Base-by-base conservation (phyloP, 2,888 invertebrate genomes). In the Platypus cylindrus region DNA sequence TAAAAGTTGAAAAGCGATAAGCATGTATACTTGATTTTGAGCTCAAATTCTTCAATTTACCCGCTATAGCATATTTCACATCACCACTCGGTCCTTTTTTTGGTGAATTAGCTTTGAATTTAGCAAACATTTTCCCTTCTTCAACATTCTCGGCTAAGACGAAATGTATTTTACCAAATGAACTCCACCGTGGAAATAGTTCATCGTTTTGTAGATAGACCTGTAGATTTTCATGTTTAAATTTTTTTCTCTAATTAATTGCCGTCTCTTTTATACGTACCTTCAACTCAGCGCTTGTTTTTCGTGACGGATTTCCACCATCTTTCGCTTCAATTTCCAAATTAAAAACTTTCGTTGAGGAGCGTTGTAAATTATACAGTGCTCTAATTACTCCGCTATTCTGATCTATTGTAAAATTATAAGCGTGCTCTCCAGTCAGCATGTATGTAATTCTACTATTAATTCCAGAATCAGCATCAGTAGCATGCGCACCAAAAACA, bases 341-440 rank as follows among this genome's bases (percentile, higher is more conserved):
- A 48, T 75, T 76, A 51, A 80, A 84, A 3, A 73, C 68, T 24
- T 66, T 66, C 42, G 70, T 70, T 30, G 63, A 64, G 44, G 67
- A 70, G 45, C 60, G 67, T 38, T 68, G 65, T n/a, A 87, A 61
- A 48, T 78, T 75, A 41, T 73, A 67, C 20, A 73, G 71, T 0
- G 87, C 78, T 59, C 84, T 85, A 35, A 94, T 80, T 0, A 93
- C 89, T 2, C 94, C 94, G 1, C 82, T 87, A 54, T 78, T 71
- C 38, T 68, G 64, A 55, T 90, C 78, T 32, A 94, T 79, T 8
- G 66, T 65, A 55, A 94, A 94, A 48, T 75, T 71, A 28, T 72
- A 66, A n/a, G 77, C 70, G 54, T 87, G 83, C 50, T 78, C 73
- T 1, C 87, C 86, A 40, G 73, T 73, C 4, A 93, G 65, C 33